A percentile compares a stretch with the other conserved stretches of the same genome.
phyloP scores from a whole-genome alignment of 1,140 invertebrate species.

The Macrotrachela quadricornifera region DNA sequence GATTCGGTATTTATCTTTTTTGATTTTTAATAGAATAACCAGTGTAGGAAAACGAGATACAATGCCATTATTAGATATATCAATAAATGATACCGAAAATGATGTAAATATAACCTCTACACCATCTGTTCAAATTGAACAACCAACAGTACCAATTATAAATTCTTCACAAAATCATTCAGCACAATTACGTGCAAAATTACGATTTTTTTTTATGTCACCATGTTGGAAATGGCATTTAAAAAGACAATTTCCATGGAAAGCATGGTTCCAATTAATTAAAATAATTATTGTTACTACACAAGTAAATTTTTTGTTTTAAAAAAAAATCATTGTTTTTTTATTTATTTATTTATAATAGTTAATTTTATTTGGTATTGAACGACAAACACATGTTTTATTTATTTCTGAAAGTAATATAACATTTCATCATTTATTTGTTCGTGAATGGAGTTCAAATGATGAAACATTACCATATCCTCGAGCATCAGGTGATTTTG shows the following conservation, averaged over 20 bases:
- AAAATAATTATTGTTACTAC: constrained; percentile 84
- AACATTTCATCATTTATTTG: neutral
- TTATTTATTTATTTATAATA: too few species aligned
- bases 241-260: constrained; percentile 73
- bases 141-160: too few species aligned
- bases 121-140: too few species aligned
- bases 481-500: constrained; percentile 63
- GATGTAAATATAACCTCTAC: too few species aligned
- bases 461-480: constrained; percentile 82
- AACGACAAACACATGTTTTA: neutral
- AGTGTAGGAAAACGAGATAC: too few species aligned
- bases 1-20: too few species aligned
- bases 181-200: constrained; percentile 42
- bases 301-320: constrained; percentile 46
- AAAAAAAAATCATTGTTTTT: too few species aligned
- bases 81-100: too few species aligned
- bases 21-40: too few species aligned
- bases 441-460: constrained; percentile 46
- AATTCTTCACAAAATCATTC: too few species aligned
- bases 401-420: neutral
- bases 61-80: too few species aligned
- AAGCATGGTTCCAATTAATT: constrained; percentile 74
- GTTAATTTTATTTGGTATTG: too few species aligned
- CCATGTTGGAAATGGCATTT: constrained; percentile 89
- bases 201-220: constrained; percentile 96